Percentiles rank a stretch among this genome's conserved stretches.
Evolutionary conservation across 2,113 vertebrate species (phyloP).

Genomic region (cattle (Bos taurus)): ARS-UCD2.0 NC_037354.1:39246001-39246500

Average conservation of each 20-base stretch:
- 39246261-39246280: neutral
- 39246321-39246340: neutral
- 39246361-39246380: neutral
- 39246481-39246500: neutral
- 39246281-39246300: too few species aligned
- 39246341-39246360: fast-evolving
- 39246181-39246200: neutral
- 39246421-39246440: neutral
- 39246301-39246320: too few species aligned
- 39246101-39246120: neutral
- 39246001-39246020: neutral
- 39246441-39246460: neutral
- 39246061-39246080: too few species aligned
- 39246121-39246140: neutral
- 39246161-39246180: neutral
- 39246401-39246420: neutral
- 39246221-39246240: neutral
- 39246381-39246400: neutral
- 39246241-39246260: neutral
- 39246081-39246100: neutral
- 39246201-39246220: neutral
- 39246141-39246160: neutral
- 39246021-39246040: neutral
- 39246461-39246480: neutral
- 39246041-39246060: neutral